Evolutionary conservation across 2,888 invertebrate genomes (phyloP).

Genomic region (Habroteleia sp.): DNA sequence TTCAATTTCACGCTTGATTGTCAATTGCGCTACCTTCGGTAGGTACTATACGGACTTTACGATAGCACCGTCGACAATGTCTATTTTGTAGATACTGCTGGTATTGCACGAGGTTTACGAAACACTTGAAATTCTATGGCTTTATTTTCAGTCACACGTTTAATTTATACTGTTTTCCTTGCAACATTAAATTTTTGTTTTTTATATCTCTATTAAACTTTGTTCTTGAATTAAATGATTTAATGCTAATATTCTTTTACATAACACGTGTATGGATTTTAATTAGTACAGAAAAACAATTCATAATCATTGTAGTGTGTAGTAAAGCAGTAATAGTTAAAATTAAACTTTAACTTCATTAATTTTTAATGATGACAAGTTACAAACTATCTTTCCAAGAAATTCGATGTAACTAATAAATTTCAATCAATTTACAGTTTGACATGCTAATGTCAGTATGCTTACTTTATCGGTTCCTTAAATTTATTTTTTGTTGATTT

Average conservation of each 20-base stretch:
- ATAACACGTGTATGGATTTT: too few species aligned
- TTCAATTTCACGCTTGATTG: constrained; percentile 48
- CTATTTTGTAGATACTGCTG: constrained; percentile 14
- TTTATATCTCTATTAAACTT: neutral
- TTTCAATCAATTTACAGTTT: constrained; percentile 57
- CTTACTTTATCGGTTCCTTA: constrained; percentile 28
- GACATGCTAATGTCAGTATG: constrained; percentile 43
- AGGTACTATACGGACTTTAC: constrained; percentile 28
- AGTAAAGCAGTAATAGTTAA: too few species aligned
- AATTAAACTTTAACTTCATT: constrained; percentile 5
- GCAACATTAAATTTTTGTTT: constrained; percentile 7
- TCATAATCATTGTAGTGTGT: too few species aligned
- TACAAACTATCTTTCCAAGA: constrained; percentile 33
- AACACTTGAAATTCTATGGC: constrained; percentile 41
- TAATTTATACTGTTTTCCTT: constrained; percentile 19
- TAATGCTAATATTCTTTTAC: too few species aligned
- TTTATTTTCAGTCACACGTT: constrained; percentile 37
- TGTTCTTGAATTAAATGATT: constrained; percentile 4
- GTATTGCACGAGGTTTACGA: constrained; percentile 21
- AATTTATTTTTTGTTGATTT: constrained; percentile 37
- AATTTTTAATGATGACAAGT: constrained; percentile 29
- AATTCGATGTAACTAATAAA: constrained; percentile 34
- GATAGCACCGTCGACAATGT: constrained; percentile 14
- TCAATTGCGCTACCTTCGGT: constrained; percentile 23
- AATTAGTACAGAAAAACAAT: too few species aligned